These are phyloP conservation scores for Meloidogyne exigua DNA, from an alignment of 1,140 invertebrate genomes.

Conservation along the genomic window DNA sequence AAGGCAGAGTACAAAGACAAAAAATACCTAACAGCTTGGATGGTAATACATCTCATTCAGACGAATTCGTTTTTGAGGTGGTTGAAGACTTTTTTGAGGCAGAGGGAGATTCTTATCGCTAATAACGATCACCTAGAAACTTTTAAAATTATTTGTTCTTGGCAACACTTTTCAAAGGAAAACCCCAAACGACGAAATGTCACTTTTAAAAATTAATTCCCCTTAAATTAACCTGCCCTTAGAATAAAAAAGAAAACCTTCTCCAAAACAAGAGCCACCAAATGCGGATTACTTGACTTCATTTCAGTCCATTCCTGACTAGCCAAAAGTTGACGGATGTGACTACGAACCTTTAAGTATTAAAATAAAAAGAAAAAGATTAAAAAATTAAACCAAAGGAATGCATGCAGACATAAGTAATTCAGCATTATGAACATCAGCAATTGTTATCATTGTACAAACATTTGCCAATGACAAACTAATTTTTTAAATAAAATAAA, in stretches of 20 bases:
- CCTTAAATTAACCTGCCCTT: background rate
- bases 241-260: slow-evolving; percentile 30
- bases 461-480: slow-evolving; percentile 50
- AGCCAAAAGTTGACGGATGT: slow-evolving; percentile 34
- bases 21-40: slow-evolving; percentile 5
- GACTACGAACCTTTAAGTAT: slow-evolving; percentile 38
- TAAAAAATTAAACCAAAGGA: slow-evolving; percentile 41
- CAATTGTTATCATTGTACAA: slow-evolving; percentile 51
- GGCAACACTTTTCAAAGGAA: too few species aligned
- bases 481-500: slow-evolving; percentile 20
- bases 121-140: slow-evolving; percentile 25
- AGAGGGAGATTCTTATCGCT: background rate
- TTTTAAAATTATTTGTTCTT: slow-evolving; percentile 15
- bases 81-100: slow-evolving; percentile 17
- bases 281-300: slow-evolving; percentile 37
- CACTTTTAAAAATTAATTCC: background rate
- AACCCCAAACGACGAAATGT: background rate
- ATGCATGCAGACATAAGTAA: slow-evolving; percentile 50
- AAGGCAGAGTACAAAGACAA: background rate
- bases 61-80: slow-evolving; percentile 39
- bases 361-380: background rate
- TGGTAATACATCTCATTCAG: slow-evolving; percentile 37
- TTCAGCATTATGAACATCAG: slow-evolving; percentile 55
- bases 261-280: slow-evolving; percentile 46
- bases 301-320: slow-evolving; percentile 45